phyloP scores from a whole-genome alignment of 1,140 invertebrate species.

The Diuraphis noxia region DNA sequence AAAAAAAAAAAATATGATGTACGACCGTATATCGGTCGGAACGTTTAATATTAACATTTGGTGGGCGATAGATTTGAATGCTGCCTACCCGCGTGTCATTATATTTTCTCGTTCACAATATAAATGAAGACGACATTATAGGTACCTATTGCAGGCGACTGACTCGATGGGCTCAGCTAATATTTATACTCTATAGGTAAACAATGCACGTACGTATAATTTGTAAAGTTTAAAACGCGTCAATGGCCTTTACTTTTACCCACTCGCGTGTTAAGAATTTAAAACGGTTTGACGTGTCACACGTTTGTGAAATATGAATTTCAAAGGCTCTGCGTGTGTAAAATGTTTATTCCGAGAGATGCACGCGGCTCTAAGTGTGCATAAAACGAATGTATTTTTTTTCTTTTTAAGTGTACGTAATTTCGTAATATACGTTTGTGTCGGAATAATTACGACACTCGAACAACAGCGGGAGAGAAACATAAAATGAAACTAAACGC shows the following conservation, averaged over 20 bases:
- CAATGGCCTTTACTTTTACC: neutral
- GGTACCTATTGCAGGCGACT: no score
- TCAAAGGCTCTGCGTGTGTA: neutral
- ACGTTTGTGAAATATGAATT: neutral
- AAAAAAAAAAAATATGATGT: no score
- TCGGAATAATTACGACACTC: neutral
- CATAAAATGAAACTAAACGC: neutral
- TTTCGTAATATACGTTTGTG: neutral
- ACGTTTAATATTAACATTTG: neutral
- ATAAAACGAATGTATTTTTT: neutral
- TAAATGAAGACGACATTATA: neutral
- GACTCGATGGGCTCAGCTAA: no score
- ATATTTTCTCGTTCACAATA: neutral
- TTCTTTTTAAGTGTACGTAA: neutral
- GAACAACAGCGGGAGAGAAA: neutral
- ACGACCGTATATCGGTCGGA: neutral
- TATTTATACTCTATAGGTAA: neutral
- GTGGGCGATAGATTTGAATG: no score
- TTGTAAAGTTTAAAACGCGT: slow-evolving; percentile 5
- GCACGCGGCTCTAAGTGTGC: neutral
- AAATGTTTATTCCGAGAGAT: neutral
- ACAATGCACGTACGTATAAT: slow-evolving; percentile 7
- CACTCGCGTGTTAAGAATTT: neutral
- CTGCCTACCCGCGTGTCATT: neutral
- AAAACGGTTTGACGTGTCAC: neutral